Evolutionary conservation across 2,888 invertebrate species (phyloP).

Genomic region (Geophilus truncorum): DNA sequence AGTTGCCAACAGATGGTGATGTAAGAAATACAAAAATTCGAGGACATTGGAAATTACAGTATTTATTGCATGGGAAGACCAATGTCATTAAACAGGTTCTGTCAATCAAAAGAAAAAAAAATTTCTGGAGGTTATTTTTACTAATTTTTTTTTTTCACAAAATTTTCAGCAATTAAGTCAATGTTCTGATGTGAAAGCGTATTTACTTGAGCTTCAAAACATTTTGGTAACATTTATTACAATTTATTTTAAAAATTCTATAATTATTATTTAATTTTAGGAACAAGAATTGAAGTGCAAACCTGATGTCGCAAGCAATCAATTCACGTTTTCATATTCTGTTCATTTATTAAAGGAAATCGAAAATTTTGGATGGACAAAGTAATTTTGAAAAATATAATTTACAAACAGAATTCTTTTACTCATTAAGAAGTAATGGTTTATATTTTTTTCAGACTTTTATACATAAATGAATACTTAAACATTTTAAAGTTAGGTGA

Average conservation of each 20-base stretch:
- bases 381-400: not conserved
- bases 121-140: not conserved
- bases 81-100: not conserved
- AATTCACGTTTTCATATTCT: not conserved
- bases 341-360: not conserved
- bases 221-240: not conserved
- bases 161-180: not conserved
- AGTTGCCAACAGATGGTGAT: not conserved
- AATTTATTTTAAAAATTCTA: not conserved
- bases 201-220: not conserved
- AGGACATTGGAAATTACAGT: slow-evolving; percentile 9
- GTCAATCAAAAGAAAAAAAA: not conserved
- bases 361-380: not conserved
- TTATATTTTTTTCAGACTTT: not conserved
- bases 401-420: not conserved
- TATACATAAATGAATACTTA: not conserved
- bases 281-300: not conserved
- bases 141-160: not conserved
- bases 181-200: not conserved
- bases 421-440: not conserved
- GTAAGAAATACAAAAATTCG: not conserved
- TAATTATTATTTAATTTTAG: not conserved
- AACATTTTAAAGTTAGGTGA: not conserved
- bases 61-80: not conserved
- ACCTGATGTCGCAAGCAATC: not conserved